Evolutionary conservation across 2,113 vertebrate species (phyloP).

Genomic region (Gymnarchus niloticus): DNA sequence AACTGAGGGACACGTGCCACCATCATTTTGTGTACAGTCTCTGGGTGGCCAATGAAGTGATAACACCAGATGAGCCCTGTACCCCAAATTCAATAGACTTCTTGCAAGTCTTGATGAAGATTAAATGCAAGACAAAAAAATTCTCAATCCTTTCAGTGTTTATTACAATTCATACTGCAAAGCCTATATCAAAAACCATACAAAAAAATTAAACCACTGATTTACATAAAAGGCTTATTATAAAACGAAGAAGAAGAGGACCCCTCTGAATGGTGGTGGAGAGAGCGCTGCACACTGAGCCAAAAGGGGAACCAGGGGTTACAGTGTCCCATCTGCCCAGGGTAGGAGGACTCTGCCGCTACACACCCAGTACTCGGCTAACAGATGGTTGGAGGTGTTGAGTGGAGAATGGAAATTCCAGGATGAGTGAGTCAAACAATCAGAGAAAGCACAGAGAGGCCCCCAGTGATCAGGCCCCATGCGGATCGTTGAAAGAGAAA

Average conservation of each 20-base stretch:
- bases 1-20: neutral
- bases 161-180: constrained; percentile 34
- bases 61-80: neutral
- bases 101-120: neutral
- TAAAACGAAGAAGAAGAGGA: constrained; percentile 5
- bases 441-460: neutral
- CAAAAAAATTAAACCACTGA: neutral
- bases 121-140: constrained; percentile 5
- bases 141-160: constrained; percentile 18
- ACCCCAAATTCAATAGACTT: neutral
- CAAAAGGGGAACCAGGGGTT: neutral
- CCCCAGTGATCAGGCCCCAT: neutral
- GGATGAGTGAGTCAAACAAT: neutral
- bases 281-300: neutral
- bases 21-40: neutral
- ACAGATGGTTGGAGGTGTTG: neutral
- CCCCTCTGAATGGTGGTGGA: neutral
- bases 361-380: neutral
- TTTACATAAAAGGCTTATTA: constrained; percentile 42
- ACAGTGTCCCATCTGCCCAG: neutral
- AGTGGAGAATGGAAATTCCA: neutral
- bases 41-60: no score
- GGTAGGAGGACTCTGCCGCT: neutral
- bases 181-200: constrained; percentile 23
- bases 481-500: no score